phyloP scores from a whole-genome alignment of 2,797 vertebrate genomes.

The Ispidina picta region DNA sequence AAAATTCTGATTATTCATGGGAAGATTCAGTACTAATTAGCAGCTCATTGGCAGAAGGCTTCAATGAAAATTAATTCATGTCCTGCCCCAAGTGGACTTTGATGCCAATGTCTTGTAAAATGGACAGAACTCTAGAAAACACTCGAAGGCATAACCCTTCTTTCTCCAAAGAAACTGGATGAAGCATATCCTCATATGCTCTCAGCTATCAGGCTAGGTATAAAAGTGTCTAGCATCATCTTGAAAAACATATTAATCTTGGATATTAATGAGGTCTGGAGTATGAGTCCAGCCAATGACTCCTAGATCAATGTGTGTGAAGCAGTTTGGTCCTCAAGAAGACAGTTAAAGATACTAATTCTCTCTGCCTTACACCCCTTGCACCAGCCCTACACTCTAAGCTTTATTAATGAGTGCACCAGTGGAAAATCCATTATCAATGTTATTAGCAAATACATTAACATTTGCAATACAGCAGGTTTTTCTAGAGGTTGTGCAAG shows the following conservation, averaged over 20 bases:
- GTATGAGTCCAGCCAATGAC: background rate
- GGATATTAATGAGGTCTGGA: background rate
- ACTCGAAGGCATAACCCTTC: background rate
- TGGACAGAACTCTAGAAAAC: background rate
- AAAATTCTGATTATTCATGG: background rate
- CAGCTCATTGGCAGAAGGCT: background rate
- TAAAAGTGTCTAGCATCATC: background rate
- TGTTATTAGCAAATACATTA: slow-evolving; percentile 64
- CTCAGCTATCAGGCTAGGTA: background rate
- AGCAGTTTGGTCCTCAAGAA: background rate
- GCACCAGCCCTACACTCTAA: background rate
- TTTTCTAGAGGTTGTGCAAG: slow-evolving; percentile 14
- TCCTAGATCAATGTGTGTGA: background rate
- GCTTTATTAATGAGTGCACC: slow-evolving; percentile 24
- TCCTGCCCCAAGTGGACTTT: background rate
- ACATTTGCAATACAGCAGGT: slow-evolving; percentile 29
- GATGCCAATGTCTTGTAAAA: background rate
- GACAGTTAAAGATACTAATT: slow-evolving; percentile 21
- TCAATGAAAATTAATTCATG: background rate
- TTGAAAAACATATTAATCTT: background rate
- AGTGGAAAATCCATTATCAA: slow-evolving; percentile 1
- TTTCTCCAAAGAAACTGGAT: background rate
- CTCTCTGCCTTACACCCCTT: background rate
- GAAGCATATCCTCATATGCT: background rate
- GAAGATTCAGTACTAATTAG: background rate